Percentiles rank a stretch among this genome's conserved stretches.
Evolutionary conservation across 23 tunicate species (phyloP).

Genomic region (Halocynthia roretzi): DNA sequence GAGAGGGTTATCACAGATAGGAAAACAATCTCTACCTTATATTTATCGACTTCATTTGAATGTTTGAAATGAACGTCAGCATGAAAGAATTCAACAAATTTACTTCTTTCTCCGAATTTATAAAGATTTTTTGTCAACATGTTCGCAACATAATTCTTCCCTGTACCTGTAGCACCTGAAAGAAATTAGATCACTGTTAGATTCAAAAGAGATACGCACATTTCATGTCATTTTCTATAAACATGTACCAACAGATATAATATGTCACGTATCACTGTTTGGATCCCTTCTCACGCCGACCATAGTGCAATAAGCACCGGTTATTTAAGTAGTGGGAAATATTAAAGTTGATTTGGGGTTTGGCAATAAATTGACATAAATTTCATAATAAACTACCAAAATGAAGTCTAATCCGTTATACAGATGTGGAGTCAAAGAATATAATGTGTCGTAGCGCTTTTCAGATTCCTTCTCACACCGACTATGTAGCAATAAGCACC

Average conservation of each 20-base stretch:
- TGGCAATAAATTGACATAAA: no score
- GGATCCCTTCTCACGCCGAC: no score
- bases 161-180: slow-evolving; percentile 79
- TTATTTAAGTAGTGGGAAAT: no score
- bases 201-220: not conserved
- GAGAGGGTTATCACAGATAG: not conserved
- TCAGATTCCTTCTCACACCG: no score
- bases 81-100: slow-evolving; percentile 71
- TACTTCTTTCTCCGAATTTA: slow-evolving; percentile 40
- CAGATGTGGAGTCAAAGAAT: no score
- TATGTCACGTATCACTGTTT: not conserved
- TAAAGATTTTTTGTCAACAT: slow-evolving; percentile 61
- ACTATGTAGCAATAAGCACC: no score
- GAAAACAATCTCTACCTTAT: slow-evolving; percentile 11
- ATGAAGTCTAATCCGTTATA: not conserved
- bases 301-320: no score
- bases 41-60: slow-evolving; percentile 14
- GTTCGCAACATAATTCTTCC: slow-evolving; percentile 69
- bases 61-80: slow-evolving; percentile 73
- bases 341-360: no score
- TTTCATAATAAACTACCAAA: no score
- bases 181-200: not conserved
- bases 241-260: not conserved
- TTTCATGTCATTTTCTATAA: not conserved
- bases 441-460: no score